Conservation (phyloP, 2,797 vertebrate genomes). For the Kryptopterus vitreolus region DNA sequence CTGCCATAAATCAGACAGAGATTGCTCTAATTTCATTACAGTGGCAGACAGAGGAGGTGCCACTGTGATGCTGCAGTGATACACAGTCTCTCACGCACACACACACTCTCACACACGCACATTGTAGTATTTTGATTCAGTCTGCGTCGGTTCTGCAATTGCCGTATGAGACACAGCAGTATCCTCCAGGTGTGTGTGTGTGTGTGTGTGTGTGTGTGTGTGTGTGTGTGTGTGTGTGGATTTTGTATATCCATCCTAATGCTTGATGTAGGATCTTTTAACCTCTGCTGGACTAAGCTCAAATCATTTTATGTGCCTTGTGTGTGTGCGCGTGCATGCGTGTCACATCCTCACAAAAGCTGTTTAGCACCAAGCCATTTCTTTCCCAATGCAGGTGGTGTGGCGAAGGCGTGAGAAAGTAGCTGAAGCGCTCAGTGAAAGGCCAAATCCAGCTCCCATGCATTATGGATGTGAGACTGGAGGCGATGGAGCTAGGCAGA, state of each 20-base stretch:
- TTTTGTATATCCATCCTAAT: too few relatives aligned
- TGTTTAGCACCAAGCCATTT: conserved; percentile 30
- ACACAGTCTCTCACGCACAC: conserved; percentile 29
- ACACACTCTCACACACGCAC: conserved; percentile 9
- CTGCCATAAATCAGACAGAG: conserved; percentile 74
- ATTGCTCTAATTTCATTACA: conserved; percentile 67
- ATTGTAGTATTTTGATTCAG: conserved; percentile 39
- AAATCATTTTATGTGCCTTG: conserved; percentile 6
- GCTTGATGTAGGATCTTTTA: neutral
- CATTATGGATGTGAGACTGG: conserved; percentile 36
- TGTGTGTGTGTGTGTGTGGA: too few relatives aligned
- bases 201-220: too few relatives aligned
- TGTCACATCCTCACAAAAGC: conserved; percentile 14
- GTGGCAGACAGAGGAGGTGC: conserved; percentile 58
- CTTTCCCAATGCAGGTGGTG: conserved; percentile 27
- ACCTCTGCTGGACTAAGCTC: neutral
- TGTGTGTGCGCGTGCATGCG: neutral
- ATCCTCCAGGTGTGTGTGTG: conserved; percentile 42
- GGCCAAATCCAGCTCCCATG: conserved; percentile 24
- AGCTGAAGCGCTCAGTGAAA: conserved; percentile 22
- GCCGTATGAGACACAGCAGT: conserved; percentile 35
- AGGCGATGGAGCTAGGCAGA: conserved; percentile 36
- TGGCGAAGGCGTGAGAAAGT: conserved; percentile 18
- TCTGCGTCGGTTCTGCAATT: conserved; percentile 15
- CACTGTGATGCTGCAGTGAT: conserved; percentile 51